Evolutionary conservation across 2,888 invertebrate species (phyloP).

Genomic region (Cryptus viduatorius): DNA sequence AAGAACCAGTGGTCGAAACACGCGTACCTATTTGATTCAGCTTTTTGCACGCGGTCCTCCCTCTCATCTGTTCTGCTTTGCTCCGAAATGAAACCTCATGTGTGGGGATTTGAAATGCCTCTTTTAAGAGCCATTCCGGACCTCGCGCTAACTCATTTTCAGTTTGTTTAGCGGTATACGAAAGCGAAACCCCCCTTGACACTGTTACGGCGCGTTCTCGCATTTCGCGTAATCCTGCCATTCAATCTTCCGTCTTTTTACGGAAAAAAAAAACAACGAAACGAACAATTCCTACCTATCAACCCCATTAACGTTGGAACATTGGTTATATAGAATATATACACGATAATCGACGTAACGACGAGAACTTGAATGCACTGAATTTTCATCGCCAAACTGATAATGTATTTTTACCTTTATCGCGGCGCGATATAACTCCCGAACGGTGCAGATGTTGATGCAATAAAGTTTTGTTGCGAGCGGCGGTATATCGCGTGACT

Average conservation of each 20-base stretch:
- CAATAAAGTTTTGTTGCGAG: constrained; percentile 57
- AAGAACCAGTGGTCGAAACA: background rate
- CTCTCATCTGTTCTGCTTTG: background rate
- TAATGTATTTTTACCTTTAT: constrained; percentile 57
- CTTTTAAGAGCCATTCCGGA: background rate
- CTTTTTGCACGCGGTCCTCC: background rate
- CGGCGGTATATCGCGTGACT: background rate
- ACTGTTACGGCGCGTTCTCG: background rate
- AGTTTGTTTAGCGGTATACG: constrained; percentile 1
- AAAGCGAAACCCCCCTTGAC: background rate
- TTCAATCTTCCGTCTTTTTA: constrained; percentile 11
- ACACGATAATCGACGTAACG: constrained; percentile 38
- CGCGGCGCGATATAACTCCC: constrained; percentile 31
- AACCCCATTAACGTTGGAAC: background rate
- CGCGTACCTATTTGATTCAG: background rate
- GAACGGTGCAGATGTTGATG: constrained; percentile 39
- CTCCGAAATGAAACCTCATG: constrained; percentile 15
- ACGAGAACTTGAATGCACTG: constrained; percentile 50
- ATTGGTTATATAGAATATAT: constrained; percentile 14
- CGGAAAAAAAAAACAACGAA: constrained; percentile 13
- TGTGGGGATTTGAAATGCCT: constrained; percentile 1
- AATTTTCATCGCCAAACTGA: constrained; percentile 53
- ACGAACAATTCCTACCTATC: background rate
- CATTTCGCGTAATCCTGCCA: constrained; percentile 2
- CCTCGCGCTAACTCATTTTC: constrained; percentile 25